Evolutionary conservation across 2,888 invertebrate species (phyloP).

Genomic region (Labia minor): DNA sequence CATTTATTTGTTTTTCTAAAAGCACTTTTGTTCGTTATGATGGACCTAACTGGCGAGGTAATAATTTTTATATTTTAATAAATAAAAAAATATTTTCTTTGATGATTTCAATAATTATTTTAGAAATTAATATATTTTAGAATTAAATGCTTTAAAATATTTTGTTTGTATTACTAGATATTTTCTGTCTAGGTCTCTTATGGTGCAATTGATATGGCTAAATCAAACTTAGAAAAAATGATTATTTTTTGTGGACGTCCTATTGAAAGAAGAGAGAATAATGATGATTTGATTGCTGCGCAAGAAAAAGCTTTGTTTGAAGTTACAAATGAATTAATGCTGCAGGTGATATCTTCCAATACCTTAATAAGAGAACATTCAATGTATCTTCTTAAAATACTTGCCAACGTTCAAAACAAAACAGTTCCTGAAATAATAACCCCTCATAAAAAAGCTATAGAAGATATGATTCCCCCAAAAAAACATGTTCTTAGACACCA

Average conservation of each 20-base stretch:
- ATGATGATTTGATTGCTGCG: neutral
- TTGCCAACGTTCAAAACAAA: slow-evolving; percentile 37
- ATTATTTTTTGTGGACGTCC: neutral
- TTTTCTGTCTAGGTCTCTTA: slow-evolving; percentile 35
- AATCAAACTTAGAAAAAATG: slow-evolving; percentile 6
- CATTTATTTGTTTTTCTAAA: slow-evolving; percentile 35
- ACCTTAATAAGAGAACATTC: slow-evolving; percentile 30
- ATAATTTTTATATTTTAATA: slow-evolving; percentile 18
- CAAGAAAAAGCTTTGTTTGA: slow-evolving; percentile 38
- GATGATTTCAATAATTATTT: no score
- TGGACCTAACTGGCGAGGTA: slow-evolving; percentile 41
- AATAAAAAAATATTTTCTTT: no score
- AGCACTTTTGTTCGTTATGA: slow-evolving; percentile 37
- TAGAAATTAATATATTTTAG: neutral
- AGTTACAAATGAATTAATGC: slow-evolving; percentile 35
- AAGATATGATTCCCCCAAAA: slow-evolving; percentile 44
- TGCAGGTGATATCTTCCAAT: slow-evolving; percentile 35
- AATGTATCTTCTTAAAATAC: slow-evolving; percentile 38
- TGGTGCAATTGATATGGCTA: slow-evolving; percentile 33
- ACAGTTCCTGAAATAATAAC: slow-evolving; percentile 41
- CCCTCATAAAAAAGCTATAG: slow-evolving; percentile 42
- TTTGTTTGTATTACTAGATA: no score
- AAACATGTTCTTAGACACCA: slow-evolving; percentile 44
- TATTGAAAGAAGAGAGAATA: neutral
- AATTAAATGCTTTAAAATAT: no score